A percentile compares a stretch with the other conserved stretches of the same genome.
phyloP scores from a whole-genome alignment of 2,797 vertebrate genomes.

The Chiloscyllium punctatum region DNA sequence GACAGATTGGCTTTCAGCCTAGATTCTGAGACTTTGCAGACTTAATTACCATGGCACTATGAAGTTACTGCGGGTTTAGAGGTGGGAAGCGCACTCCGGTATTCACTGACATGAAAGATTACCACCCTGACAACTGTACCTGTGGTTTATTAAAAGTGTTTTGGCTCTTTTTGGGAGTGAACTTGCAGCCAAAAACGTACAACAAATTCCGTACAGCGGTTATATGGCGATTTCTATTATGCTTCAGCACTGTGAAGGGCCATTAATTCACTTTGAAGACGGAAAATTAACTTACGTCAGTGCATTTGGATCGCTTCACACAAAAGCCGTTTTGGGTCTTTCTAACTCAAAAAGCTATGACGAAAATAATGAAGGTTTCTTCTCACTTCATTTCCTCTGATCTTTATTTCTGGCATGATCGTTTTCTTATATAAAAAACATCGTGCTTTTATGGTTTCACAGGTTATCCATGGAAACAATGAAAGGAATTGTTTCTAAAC shows the following conservation, averaged over 20 bases:
- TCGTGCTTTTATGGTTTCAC: neutral
- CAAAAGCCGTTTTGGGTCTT: neutral
- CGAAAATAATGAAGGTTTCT: neutral
- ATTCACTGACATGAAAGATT: neutral
- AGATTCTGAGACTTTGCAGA: neutral
- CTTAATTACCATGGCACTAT: neutral
- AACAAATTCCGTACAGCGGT: no score
- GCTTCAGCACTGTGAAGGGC: neutral
- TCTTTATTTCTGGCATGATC: no score
- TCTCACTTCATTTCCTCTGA: neutral
- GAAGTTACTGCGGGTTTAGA: neutral
- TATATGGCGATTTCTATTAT: neutral
- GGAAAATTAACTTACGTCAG: neutral
- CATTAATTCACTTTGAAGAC: no score
- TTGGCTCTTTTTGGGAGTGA: neutral
- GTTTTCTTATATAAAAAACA: no score
- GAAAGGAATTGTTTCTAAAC: neutral
- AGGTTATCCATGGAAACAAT: neutral
- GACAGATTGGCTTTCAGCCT: neutral
- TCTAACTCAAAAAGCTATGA: neutral
- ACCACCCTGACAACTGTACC: neutral
- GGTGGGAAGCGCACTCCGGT: neutral
- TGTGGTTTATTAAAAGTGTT: neutral
- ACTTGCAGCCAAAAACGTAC: neutral
- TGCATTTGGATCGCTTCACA: neutral